Base-by-base conservation (phyloP, 2,888 invertebrate genomes). In the Tiliacea aurago region DNA sequence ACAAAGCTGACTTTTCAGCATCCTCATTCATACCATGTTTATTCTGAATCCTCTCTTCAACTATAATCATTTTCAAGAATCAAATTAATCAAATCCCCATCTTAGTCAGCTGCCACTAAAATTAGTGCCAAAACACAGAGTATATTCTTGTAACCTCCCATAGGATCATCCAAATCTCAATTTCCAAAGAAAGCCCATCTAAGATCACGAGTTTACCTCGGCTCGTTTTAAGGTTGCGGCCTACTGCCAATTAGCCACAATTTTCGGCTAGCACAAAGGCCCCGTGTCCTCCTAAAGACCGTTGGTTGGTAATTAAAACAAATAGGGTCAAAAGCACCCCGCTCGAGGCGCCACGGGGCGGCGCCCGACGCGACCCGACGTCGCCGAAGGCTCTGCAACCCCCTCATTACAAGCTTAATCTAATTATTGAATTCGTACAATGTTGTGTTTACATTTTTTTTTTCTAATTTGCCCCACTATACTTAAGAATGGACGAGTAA, bases 401-500 rank as follows among this genome's bases (percentile, higher is more conserved):
- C 95, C 91, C 94, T 93, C 92, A 96, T 96, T 96, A 95, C 94
- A 91, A 94, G 92, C 93, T 95, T 96, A 96, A 96, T 96, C 96
- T 96, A 96, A 96, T 96, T 96, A 96, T 95, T 94, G 94, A 96
- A 96, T 95, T 96, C 95, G 93, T 95, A 96, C 96, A 95, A 95
- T 95, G 95, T 96, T 95, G 89, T 96, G 95, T 96, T 96, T 96
- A 96, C 96, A 95, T 95, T 94, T 95, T 95, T 87, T n/a, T 94
- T 96, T 95, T 95, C 94, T 95, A 93, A 96, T 95, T 95, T 94
- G 90, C 91, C 87, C 93, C 96, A 94, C 95, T 96, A 96, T 96
- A 95, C 94, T 95, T 96, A 95, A 92, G 93, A 92, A 90, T 94
- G 93, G 94, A 94, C 91, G 94, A 93, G 94, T 93, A 95, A 95